Base-by-base conservation (phyloP, 92 coral and sea anemone genomes). In the Pocillopora meandrina region DNA sequence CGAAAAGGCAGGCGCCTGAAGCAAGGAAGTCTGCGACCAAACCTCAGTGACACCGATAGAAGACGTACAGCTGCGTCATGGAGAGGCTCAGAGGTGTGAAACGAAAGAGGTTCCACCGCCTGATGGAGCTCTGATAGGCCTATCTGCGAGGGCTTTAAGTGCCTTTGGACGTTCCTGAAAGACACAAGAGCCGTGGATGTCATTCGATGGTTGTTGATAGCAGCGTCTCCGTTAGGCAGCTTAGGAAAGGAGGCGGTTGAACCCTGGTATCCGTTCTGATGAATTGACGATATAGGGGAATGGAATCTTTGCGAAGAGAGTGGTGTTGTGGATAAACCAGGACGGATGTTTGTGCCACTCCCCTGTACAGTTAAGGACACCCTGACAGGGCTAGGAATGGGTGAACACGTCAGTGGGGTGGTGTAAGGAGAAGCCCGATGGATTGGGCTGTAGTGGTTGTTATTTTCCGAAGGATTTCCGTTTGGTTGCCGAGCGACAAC, bases 11-110 rank as follows among this genome's bases (percentile, higher is more conserved):
- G 72, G 18, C 92, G 85, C 18, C 93, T 90, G 69, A 97, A 93
- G 86, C 97, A 95, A 2, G 98, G 89, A 21, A 95, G 87, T 72
- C 95, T 95, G 31, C 98, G 95, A 52, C 97, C 98, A 69, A 97
- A 97, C 17, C 92, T 92, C 65, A 97, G 91, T 55, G 94, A 92
- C 19, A 91, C 88, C 14, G 97, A 82, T 75, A 97, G 75, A 13
- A 95, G 88, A 36, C 98, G 91, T 58, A 86, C 89, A 64, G 93
- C 98, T 42, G 93, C 92, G 35, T 89, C 92, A 61, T 97, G 92
- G 58, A 95, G 84, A 68, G 89, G 90, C 65, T 94, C 99, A 10
- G 93, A 82, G 17, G 93, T 68, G n/a, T 89, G 88, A 55, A 94
- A 94, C 19, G 85, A 82, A 13, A 94, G 78, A 0, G 95, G 87